Conservation (phyloP, 92 coral and sea anemone genomes). For the Bergia puertoricense region DNA sequence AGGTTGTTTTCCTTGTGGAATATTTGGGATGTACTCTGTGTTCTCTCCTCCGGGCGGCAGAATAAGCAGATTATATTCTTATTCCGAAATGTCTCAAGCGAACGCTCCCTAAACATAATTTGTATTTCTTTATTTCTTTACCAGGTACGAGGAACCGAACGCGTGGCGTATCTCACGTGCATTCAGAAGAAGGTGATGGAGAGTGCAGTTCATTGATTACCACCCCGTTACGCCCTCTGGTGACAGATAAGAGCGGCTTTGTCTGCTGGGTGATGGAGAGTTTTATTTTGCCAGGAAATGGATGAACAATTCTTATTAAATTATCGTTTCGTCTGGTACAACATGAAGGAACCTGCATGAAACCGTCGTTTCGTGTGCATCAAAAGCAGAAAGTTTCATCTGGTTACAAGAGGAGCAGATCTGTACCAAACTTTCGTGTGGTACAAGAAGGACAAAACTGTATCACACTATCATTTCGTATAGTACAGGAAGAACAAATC, state of each 20-base stretch:
- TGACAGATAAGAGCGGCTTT: neutral
- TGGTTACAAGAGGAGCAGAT: neutral
- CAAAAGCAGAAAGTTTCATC: neutral
- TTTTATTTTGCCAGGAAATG: neutral
- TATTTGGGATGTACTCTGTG: too few species aligned
- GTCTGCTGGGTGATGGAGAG: neutral
- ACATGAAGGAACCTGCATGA: neutral
- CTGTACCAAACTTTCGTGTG: neutral
- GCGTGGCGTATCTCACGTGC: slow-evolving; percentile 99
- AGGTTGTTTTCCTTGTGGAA: too few species aligned
- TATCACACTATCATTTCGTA: too few species aligned
- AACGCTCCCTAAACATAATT: neutral
- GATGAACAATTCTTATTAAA: neutral
- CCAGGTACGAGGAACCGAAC: slow-evolving; percentile 97
- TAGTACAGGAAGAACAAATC: too few species aligned
- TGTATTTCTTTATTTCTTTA: slow-evolving; percentile 35
- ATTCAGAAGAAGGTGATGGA: slow-evolving; percentile 81
- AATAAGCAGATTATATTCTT: neutral
- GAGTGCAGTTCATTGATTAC: neutral
- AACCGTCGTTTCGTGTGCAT: neutral
- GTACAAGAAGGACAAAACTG: too few species aligned
- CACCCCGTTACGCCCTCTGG: neutral
- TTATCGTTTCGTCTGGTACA: neutral
- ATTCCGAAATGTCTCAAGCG: neutral
- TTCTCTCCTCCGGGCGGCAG: too few species aligned